Conservation (phyloP, 2,888 invertebrate genomes). For the Caprella mutica region DNA sequence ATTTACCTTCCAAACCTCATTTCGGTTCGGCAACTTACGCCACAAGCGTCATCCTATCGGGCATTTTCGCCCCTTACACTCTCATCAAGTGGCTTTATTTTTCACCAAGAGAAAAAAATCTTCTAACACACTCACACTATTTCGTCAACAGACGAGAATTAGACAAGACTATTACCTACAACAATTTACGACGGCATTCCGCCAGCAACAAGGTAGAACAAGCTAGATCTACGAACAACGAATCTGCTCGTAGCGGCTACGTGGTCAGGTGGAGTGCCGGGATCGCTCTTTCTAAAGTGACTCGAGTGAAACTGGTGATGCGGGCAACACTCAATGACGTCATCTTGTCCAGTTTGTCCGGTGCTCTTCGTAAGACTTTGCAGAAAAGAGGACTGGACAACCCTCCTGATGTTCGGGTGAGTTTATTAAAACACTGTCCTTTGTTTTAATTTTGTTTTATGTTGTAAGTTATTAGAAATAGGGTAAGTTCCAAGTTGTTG, state of each 20-base stretch:
- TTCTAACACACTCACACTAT: conserved; percentile 37
- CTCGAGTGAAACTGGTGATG: conserved; percentile 47
- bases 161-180: conserved; percentile 1
- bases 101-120: conserved; percentile 42
- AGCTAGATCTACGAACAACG: neutral
- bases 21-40: conserved; percentile 42
- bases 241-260: conserved; percentile 2
- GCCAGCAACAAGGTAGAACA: neutral
- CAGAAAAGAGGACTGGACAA: conserved; percentile 45
- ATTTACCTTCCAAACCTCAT: conserved; percentile 40
- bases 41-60: conserved; percentile 43
- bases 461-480: too few relatives aligned
- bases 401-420: conserved; percentile 45
- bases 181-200: neutral
- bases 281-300: conserved; percentile 42
- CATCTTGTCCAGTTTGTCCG: conserved; percentile 46
- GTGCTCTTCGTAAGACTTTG: conserved; percentile 44
- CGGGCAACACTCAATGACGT: conserved; percentile 47
- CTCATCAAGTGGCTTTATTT: conserved; percentile 44
- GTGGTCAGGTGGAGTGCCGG: conserved; percentile 45
- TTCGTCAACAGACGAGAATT: neutral
- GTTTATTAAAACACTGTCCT: too few relatives aligned
- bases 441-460: too few relatives aligned
- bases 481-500: too few relatives aligned
- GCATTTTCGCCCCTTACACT: conserved; percentile 45